A percentile compares a stretch with the other conserved stretches of the same genome.
Conservation (phyloP, 2,888 invertebrate species). For the Pammene aurita region DNA sequence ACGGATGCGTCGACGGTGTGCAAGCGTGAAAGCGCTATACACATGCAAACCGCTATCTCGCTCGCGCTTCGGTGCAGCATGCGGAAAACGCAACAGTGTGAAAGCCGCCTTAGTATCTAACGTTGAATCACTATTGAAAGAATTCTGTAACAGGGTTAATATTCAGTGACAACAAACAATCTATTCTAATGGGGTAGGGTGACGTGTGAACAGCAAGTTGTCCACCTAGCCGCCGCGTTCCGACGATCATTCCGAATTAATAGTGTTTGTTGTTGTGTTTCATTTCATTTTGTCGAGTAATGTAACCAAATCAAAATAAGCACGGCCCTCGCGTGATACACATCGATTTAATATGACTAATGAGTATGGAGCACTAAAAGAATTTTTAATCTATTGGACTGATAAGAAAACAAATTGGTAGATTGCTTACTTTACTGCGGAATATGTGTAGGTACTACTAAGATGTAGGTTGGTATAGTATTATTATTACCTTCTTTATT, state of each 20-base stretch:
- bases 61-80: too few species aligned
- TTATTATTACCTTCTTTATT: too few species aligned
- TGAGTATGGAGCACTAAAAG: slow-evolving; percentile 52
- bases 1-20: too few species aligned
- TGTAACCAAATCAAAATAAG: slow-evolving; percentile 75
- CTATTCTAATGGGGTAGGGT: slow-evolving; percentile 12
- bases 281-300: slow-evolving; percentile 65
- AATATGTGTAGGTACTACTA: background rate
- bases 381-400: slow-evolving; percentile 58
- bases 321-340: slow-evolving; percentile 68
- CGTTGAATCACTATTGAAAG: too few species aligned
- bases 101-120: too few species aligned
- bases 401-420: slow-evolving; percentile 21
- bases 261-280: slow-evolving; percentile 66
- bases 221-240: slow-evolving; percentile 1
- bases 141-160: too few species aligned
- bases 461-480: too few species aligned
- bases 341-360: slow-evolving; percentile 43
- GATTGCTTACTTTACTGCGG: slow-evolving; percentile 8
- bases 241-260: slow-evolving; percentile 65
- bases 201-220: slow-evolving; percentile 6
- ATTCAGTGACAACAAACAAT: slow-evolving; percentile 10
- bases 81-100: too few species aligned
- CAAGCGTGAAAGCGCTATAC: too few species aligned
- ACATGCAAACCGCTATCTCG: too few species aligned